Evolutionary conservation across 2,888 invertebrate genomes (phyloP), one percentile per base, ranked within the genome.

Genomic region (Tipula lateralis): DNA sequence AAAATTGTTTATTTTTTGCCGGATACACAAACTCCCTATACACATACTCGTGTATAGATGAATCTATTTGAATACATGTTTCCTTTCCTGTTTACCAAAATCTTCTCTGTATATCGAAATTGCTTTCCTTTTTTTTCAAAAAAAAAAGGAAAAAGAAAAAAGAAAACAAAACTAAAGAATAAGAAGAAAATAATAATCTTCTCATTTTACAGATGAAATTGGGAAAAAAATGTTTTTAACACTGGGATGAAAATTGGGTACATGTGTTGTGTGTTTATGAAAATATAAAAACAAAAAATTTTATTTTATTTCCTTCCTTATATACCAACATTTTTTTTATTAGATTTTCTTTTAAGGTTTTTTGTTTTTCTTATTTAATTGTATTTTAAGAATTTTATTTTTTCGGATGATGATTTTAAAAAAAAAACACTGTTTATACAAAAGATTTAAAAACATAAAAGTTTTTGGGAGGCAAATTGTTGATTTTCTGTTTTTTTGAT

Each of bases 211-310:
- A 66, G 24, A 66, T 24, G 24, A 66, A 66, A 50, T 50, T 50
- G 36, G 36, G 6, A 44, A 44, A 44, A 39, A 39, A 39, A 39
- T 39, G 39, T 39, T 66, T 39, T 66, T 66, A 19, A 66, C 66
- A 66, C 66, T 66, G 24, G 66, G 66, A 66, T 66, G 24, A 66
- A 66, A 66, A 66, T 66, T 66, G 7, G 66, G 66, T 66, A 66
- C 66, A 66, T 66, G 66, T 66, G 66, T 66, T 66, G 66, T 66
- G 66, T 66, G 66, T 66, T 66, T 66, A 66, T 66, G 66, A 66
- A 66, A 66, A 66, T 66, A 66, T 66, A 66, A 16, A 50, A 50
- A 39, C 13, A 13, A 13, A 12, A n/a, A 12, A 44, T 44, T 44
- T 44, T 66, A n/a, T 66, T 66, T 66, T 66, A 66, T 66, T 66